These are phyloP conservation scores for Blastobasis lacticolella DNA, from an alignment of 2,888 invertebrate species.

Conservation along the genomic window DNA sequence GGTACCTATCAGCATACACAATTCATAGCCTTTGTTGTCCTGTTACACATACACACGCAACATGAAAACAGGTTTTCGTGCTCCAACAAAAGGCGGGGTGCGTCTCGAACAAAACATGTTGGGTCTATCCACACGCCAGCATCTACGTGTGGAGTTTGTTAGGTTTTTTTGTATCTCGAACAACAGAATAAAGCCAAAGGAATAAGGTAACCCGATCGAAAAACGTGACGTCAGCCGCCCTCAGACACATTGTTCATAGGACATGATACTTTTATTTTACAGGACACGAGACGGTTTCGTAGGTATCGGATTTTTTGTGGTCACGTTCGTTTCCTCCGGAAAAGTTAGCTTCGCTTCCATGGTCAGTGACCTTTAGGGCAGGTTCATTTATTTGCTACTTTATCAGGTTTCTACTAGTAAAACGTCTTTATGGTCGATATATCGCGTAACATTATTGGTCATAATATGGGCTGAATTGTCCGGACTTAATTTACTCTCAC, in stretches of 20 bases:
- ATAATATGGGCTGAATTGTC: too few relatives aligned
- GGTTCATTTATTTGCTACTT: too few relatives aligned
- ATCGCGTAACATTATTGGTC: too few relatives aligned
- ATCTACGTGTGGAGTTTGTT: constrained; percentile 27
- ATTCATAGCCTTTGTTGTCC: constrained; percentile 37
- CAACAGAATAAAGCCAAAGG: constrained; percentile 40
- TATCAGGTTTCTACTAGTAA: too few relatives aligned
- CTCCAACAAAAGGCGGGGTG: constrained; percentile 36
- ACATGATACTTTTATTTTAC: constrained; percentile 33
- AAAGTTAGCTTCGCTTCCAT: too few relatives aligned
- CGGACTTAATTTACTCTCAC: too few relatives aligned
- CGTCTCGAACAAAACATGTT: constrained; percentile 39
- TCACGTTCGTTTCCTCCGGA: constrained; percentile 16
- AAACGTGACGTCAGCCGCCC: constrained; percentile 37
- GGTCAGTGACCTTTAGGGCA: too few relatives aligned
- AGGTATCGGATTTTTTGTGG: constrained; percentile 16
- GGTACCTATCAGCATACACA: constrained; percentile 21
- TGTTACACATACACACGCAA: constrained; percentile 15
- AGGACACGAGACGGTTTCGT: constrained; percentile 12
- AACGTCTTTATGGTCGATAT: too few relatives aligned
- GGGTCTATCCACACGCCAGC: constrained; percentile 27
- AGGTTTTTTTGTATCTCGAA: constrained; percentile 40
- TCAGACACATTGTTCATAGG: constrained; percentile 34
- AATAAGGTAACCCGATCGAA: constrained; percentile 43
- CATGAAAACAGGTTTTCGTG: constrained; percentile 47